Evolutionary conservation across 2,797 vertebrate species (phyloP).

Genomic region (Lagorchestes hirsutus): DNA sequence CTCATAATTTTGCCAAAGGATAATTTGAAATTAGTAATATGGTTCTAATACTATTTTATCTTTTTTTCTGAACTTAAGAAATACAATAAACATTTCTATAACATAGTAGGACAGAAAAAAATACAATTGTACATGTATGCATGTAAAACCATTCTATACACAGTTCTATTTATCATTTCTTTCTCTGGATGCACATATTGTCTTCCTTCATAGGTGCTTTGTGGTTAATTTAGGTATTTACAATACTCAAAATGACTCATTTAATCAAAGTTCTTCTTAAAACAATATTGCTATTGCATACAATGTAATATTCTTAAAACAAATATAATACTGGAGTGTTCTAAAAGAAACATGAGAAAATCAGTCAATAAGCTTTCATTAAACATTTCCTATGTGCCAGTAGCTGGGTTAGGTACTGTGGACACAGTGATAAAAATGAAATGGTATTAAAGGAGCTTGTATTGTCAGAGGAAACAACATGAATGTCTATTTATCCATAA

Average conservation of each 20-base stretch:
- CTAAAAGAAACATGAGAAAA: neutral
- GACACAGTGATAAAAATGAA: neutral
- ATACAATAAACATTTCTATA: neutral
- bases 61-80: neutral
- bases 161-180: neutral
- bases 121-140: neutral
- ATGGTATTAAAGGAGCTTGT: neutral
- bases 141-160: neutral
- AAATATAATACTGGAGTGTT: neutral
- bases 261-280: neutral
- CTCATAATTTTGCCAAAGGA: neutral
- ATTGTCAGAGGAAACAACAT: neutral
- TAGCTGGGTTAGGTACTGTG: neutral
- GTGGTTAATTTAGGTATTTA: neutral
- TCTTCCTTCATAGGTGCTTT: neutral
- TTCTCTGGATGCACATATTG: neutral
- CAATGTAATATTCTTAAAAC: neutral
- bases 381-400: neutral
- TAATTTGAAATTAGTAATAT: neutral
- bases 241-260: neutral
- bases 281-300: neutral
- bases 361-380: neutral
- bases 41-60: neutral
- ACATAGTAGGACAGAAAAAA: neutral
- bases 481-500: neutral